These are phyloP conservation scores for Xiphias gladius DNA, from an alignment of 2,113 vertebrate species.

Conservation along the genomic window DNA sequence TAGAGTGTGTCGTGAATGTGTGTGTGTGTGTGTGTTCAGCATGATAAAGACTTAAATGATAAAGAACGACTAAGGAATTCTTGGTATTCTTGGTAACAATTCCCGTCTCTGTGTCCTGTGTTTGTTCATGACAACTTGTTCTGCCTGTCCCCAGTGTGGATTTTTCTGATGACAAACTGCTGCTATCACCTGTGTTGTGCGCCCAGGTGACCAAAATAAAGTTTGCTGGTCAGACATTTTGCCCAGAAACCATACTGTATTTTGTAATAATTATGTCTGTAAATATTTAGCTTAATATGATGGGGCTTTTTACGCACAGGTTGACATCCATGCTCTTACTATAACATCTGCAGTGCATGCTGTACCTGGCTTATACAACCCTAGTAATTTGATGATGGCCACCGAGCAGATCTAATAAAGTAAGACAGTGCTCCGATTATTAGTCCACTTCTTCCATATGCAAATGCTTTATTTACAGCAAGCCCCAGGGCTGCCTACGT, in stretches of 20 bases:
- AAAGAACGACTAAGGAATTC: too few relatives aligned
- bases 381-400: constrained; percentile 16
- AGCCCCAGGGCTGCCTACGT: neutral
- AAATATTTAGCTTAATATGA: neutral
- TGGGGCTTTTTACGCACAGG: too few relatives aligned
- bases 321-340: neutral
- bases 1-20: too few relatives aligned
- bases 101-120: too few relatives aligned
- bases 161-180: neutral
- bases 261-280: neutral
- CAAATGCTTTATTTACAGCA: neutral
- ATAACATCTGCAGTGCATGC: neutral
- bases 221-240: neutral
- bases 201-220: too few relatives aligned
- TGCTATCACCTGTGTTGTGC: too few relatives aligned
- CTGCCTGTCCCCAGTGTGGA: neutral
- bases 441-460: constrained; percentile 6
- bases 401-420: constrained; percentile 8
- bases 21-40: too few relatives aligned
- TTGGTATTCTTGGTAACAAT: too few relatives aligned
- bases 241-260: too few relatives aligned
- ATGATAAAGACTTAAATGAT: too few relatives aligned
- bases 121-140: too few relatives aligned
- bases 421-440: neutral
- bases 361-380: neutral